Conservation (phyloP, 92 coral and sea anemone genomes). For the Siderastrea radians region DNA sequence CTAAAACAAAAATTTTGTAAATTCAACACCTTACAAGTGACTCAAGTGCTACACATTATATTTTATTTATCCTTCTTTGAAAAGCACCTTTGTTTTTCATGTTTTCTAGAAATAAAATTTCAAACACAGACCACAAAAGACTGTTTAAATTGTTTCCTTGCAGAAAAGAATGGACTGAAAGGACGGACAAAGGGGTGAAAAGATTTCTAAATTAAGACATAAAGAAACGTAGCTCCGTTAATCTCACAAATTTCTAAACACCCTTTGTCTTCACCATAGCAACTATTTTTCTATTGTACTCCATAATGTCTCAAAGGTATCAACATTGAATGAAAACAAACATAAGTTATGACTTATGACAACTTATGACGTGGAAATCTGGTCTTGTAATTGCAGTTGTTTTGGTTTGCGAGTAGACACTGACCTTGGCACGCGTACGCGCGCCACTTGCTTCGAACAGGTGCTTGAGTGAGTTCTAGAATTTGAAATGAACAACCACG, state of each 20-base stretch:
- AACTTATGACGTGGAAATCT: neutral
- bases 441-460: neutral
- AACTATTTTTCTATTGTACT: neutral
- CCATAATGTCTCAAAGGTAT: neutral
- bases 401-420: no score
- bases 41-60: no score
- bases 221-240: neutral
- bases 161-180: no score
- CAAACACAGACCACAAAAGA: no score
- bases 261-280: neutral
- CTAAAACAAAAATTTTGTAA: no score
- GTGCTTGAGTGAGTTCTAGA: no score
- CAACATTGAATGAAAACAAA: neutral
- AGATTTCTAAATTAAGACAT: neutral
- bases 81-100: no score
- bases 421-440: slow-evolving; percentile 7
- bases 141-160: no score
- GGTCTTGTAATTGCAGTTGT: neutral
- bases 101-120: no score
- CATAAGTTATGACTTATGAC: no score
- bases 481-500: neutral
- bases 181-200: neutral
- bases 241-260: neutral
- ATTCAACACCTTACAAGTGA: no score
- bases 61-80: no score